These are phyloP conservation scores for Saccopteryx bilineata DNA, from an alignment of 2,113 vertebrate genomes.

Conservation along the genomic window DNA sequence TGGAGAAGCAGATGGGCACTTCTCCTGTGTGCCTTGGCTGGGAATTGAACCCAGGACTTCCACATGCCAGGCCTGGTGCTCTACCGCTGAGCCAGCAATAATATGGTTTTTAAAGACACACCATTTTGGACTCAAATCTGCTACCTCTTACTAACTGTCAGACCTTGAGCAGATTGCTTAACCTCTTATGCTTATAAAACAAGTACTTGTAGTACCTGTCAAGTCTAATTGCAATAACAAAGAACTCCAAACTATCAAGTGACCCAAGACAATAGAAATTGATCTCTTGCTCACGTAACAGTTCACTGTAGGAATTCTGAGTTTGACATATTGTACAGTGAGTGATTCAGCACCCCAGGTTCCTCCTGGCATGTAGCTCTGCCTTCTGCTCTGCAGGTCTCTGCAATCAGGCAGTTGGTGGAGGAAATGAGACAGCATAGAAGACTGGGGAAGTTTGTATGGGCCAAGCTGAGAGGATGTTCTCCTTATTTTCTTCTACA, in stretches of 20 bases:
- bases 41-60: too few relatives aligned
- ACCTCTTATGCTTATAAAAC: not conserved
- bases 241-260: not conserved
- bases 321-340: not conserved
- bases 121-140: not conserved
- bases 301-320: not conserved
- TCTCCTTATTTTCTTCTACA: not conserved
- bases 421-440: not conserved
- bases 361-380: not conserved
- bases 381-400: not conserved
- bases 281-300: not conserved
- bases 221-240: not conserved
- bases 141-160: not conserved
- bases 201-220: not conserved
- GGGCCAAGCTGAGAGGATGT: not conserved
- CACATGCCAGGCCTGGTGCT: too few relatives aligned
- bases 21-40: too few relatives aligned
- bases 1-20: too few relatives aligned
- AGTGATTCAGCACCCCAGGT: not conserved
- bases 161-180: not conserved
- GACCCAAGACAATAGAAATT: not conserved
- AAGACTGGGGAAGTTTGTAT: not conserved
- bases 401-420: not conserved
- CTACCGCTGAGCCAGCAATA: not conserved
- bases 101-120: slow-evolving; percentile 25